phyloP scores from a whole-genome alignment of 1,140 invertebrate genomes.

The Trichomalopsis sarcophagae region DNA sequence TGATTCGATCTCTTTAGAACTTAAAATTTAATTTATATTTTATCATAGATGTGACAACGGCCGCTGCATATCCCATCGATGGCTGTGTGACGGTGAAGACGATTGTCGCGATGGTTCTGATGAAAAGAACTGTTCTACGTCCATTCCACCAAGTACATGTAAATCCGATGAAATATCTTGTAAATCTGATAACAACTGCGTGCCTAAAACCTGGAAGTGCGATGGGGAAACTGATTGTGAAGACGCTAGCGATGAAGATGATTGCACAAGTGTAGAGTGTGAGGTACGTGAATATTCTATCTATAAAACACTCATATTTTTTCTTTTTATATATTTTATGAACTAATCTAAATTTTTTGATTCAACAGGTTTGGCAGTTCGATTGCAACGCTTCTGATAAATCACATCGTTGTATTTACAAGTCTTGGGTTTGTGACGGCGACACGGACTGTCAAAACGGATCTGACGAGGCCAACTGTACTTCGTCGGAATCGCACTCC shows the following conservation, averaged over 20 bases:
- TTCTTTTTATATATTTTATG: background rate
- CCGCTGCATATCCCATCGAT: constrained; percentile 78
- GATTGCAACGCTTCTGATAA: constrained; percentile 63
- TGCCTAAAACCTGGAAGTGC: constrained; percentile 77
- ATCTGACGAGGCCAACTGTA: constrained; percentile 84
- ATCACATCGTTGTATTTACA: constrained; percentile 67
- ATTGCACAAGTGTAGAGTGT: constrained; percentile 69
- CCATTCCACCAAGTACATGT: constrained; percentile 60
- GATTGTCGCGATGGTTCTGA: constrained; percentile 80
- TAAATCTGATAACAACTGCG: constrained; percentile 70
- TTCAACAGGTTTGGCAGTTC: constrained; percentile 71
- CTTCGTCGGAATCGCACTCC: constrained; percentile 57
- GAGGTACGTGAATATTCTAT: constrained; percentile 69
- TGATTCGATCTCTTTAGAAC: background rate
- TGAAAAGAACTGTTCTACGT: constrained; percentile 76
- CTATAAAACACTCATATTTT: background rate
- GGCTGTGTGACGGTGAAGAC: constrained; percentile 82
- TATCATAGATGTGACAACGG: constrained; percentile 74
- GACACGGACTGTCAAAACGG: constrained; percentile 80
- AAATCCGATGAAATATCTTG: constrained; percentile 76
- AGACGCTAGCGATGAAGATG: constrained; percentile 64
- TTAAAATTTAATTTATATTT: background rate
- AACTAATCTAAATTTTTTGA: background rate
- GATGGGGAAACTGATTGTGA: constrained; percentile 77
- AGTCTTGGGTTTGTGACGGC: constrained; percentile 83